phyloP scores from a whole-genome alignment of 2,888 invertebrate species.

The Campoplex capitator region DNA sequence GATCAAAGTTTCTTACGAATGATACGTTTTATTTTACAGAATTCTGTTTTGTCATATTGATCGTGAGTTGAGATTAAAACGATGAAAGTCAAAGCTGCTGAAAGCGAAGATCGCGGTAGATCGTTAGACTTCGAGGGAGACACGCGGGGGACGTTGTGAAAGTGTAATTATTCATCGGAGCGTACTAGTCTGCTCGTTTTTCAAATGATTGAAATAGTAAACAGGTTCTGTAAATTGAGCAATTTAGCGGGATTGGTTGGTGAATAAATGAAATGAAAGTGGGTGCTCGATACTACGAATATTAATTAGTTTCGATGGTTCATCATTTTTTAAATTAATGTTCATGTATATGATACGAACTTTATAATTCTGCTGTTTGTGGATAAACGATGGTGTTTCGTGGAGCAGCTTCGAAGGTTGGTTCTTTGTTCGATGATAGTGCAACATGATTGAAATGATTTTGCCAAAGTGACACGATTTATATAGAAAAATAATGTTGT shows the following conservation, averaged over 20 bases:
- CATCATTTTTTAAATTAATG: neutral
- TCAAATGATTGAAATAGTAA: neutral
- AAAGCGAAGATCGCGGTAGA: neutral
- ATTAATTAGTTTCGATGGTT: neutral
- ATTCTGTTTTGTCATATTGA: neutral
- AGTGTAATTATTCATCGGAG: constrained; percentile 18
- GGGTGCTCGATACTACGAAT: neutral
- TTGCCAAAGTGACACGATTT: constrained; percentile 11
- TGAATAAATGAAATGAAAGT: neutral
- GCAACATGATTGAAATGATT: neutral
- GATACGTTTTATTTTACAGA: neutral
- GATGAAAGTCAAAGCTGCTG: neutral
- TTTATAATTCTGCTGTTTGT: neutral
- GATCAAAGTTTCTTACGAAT: neutral
- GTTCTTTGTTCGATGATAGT: constrained; percentile 3
- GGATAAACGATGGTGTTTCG: neutral
- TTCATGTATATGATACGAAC: neutral
- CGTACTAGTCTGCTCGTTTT: neutral
- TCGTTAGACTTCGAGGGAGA: neutral
- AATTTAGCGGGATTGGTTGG: neutral
- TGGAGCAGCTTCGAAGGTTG: constrained; percentile 18
- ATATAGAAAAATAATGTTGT: constrained; percentile 54
- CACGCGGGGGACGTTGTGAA: constrained; percentile 40
- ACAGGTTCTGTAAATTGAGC: neutral
- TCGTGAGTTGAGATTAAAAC: too few relatives aligned